phyloP scores from a whole-genome alignment of 2,113 vertebrate species.

The Mobula birostris region DNA sequence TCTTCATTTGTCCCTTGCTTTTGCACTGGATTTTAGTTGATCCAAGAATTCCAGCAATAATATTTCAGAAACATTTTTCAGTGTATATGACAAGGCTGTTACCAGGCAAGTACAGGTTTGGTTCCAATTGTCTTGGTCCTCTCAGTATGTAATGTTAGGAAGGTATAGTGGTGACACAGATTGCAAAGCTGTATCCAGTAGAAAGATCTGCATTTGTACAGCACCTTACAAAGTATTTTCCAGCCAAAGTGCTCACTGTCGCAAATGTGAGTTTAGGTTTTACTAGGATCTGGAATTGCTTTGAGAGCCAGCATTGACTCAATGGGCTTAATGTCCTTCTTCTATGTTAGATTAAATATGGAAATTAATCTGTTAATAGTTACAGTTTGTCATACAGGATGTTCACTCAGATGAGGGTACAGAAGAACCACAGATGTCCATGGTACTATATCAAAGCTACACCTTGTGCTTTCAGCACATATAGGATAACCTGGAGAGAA shows the following conservation, averaged over 20 bases:
- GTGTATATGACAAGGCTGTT: not conserved
- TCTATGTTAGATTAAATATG: not conserved
- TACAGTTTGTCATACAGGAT: not conserved
- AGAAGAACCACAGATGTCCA: too few species aligned
- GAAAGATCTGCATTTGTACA: not conserved
- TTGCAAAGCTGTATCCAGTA: not conserved
- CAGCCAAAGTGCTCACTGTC: too few species aligned
- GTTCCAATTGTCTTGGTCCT: too few species aligned
- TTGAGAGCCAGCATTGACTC: too few species aligned
- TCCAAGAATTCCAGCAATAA: not conserved
- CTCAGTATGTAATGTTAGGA: too few species aligned
- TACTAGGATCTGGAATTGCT: too few species aligned
- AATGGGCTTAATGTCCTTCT: too few species aligned
- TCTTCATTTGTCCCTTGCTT: not conserved
- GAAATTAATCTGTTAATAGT: not conserved
- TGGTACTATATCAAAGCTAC: not conserved
- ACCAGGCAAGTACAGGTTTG: not conserved
- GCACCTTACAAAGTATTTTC: not conserved
- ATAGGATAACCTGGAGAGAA: not conserved
- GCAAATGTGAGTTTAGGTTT: not conserved
- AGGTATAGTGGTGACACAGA: not conserved
- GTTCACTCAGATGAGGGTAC: not conserved
- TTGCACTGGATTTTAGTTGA: not conserved
- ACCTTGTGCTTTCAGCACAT: not conserved
- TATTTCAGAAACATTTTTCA: not conserved